Conservation (phyloP, 2,113 vertebrate species). For the Brachypteracias leptosomus region DNA sequence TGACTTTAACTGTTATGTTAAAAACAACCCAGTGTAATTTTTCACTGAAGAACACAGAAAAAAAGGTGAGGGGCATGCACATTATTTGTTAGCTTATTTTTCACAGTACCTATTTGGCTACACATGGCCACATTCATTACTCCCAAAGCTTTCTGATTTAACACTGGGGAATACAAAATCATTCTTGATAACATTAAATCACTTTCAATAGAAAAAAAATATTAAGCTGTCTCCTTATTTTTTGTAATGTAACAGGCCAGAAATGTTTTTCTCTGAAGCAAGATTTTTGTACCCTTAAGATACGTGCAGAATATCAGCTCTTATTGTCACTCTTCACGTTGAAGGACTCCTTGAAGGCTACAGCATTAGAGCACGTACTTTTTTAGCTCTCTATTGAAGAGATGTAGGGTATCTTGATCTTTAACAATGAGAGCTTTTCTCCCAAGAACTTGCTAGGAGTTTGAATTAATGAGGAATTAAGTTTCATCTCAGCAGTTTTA, state of each 20-base stretch:
- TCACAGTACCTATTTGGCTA: background rate
- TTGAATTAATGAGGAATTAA: constrained; percentile 37
- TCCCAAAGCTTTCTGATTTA: background rate
- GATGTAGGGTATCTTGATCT: background rate
- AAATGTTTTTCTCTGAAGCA: background rate
- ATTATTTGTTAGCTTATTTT: background rate
- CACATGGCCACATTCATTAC: background rate
- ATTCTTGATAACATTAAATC: background rate
- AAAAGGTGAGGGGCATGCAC: rapidly evolving
- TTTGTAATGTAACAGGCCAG: background rate
- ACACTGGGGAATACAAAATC: background rate
- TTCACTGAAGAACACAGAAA: background rate
- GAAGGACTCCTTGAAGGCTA: background rate
- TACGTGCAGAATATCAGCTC: background rate
- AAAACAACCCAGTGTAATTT: background rate
- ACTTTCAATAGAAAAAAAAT: background rate
- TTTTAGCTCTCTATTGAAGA: background rate
- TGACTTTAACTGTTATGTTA: background rate
- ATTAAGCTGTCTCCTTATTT: background rate
- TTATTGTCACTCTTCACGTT: background rate
- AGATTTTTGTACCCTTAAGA: background rate
- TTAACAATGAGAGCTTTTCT: constrained; percentile 13
- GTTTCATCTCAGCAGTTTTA: constrained; percentile 23
- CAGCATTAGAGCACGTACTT: background rate
- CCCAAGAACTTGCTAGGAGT: constrained; percentile 6